A percentile compares a stretch with the other conserved stretches of the same genome.
phyloP scores from a whole-genome alignment of 2,888 invertebrate species.

The Eupithecia vulgata region DNA sequence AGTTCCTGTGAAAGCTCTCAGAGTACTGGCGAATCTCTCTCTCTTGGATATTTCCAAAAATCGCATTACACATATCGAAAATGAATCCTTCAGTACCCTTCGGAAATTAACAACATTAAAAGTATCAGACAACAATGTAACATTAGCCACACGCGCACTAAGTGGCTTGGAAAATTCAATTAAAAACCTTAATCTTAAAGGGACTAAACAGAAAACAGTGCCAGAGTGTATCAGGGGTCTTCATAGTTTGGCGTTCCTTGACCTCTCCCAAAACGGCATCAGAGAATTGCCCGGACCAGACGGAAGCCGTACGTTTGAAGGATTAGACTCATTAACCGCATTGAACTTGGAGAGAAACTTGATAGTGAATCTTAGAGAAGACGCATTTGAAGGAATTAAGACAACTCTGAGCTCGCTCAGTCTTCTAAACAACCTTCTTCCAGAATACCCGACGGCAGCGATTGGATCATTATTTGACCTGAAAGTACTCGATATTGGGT shows the following conservation, averaged over 20 bases:
- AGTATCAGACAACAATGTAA: constrained; percentile 94
- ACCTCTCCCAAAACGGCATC: constrained; percentile 94
- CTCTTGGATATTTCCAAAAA: constrained; percentile 94
- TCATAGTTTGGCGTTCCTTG: constrained; percentile 92
- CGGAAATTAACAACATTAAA: constrained; percentile 91
- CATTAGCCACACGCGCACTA: constrained; percentile 88
- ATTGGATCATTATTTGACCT: constrained; percentile 90
- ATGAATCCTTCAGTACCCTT: constrained; percentile 89
- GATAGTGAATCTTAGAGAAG: constrained; percentile 89
- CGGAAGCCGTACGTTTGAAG: constrained; percentile 88
- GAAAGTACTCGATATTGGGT: constrained; percentile 95
- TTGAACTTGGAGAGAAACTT: constrained; percentile 95
- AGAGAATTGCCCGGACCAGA: constrained; percentile 90
- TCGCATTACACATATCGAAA: constrained; percentile 88
- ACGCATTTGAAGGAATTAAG: constrained; percentile 91
- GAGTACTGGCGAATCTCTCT: constrained; percentile 87
- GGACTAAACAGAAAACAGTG: constrained; percentile 90
- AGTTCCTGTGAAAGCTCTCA: constrained; percentile 90
- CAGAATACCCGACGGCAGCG: constrained; percentile 93
- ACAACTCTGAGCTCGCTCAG: constrained; percentile 94
- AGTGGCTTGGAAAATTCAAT: constrained; percentile 91
- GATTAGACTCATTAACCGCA: constrained; percentile 92
- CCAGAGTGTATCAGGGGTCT: constrained; percentile 92
- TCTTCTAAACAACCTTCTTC: constrained; percentile 93
- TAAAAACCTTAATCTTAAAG: constrained; percentile 95